Evolutionary conservation across 2,797 vertebrate species (phyloP), one percentile per base, ranked within the genome.

Genomic region (Eulemur mongoz): DNA sequence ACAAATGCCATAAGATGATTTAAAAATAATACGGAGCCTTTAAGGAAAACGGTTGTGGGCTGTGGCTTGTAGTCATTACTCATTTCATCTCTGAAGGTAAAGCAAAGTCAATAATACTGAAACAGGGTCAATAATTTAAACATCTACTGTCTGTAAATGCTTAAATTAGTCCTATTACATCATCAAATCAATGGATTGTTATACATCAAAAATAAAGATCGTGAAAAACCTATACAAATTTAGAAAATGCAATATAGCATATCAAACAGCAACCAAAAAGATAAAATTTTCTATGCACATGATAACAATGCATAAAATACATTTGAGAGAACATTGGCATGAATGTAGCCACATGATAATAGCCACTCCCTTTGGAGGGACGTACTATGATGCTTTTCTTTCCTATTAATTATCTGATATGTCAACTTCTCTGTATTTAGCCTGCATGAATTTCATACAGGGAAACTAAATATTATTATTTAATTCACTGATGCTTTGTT

Each of bases 341-440:
- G 50, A 61, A 67, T 6, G 20, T 0, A 30, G 4, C 15, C 27
- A 13, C 1, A 2, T 8, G 1, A 17, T 48, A 12, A 2, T 2
- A 30, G 40, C 27, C 3, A 18, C 14, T 54, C 8, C n/a, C 11
- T 43, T 63, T 5, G 7, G 0, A 20, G 2, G 14, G 12, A 30
- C 8, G 63, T 20, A 0, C 10, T 4, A 6, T 2, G 3, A 72
- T 13, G 35, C 0, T 40, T n/a, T 35, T 67, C 17, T 35, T 22
- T 72, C 1, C 7, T 43, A 43, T 13, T 14, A n/a, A 32, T 38
- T 45, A 8, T 45, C 11, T 84, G 63, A 93, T 23, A 79, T 38
- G 52, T 25, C 61, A 63, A 73, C 32, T 18, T 50, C 22, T 43
- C 27, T 63, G 18, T 57, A 35, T 23, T n/a, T 20, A 2, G 7